phyloP scores from a whole-genome alignment of 2,888 invertebrate genomes.

The Acanthosepion pharaonis region DNA sequence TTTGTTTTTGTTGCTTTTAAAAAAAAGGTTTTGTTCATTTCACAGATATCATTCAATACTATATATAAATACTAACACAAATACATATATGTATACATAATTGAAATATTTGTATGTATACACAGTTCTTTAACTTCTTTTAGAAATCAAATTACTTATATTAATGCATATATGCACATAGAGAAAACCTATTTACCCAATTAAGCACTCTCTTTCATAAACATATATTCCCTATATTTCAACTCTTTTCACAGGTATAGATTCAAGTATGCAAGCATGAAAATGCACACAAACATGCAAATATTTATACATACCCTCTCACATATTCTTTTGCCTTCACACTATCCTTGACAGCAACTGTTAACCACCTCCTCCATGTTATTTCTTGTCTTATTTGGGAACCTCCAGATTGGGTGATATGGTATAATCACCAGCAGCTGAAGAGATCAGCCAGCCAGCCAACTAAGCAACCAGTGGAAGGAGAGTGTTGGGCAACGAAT shows the following conservation, averaged over 20 bases:
- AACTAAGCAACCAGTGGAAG: neutral
- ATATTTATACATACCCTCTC: too few species aligned
- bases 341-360: neutral
- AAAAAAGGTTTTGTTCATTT: too few species aligned
- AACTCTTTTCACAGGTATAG: neutral
- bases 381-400: neutral
- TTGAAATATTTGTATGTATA: neutral
- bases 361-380: neutral
- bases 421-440: neutral
- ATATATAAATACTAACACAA: too few species aligned
- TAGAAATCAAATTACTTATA: neutral
- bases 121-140: neutral
- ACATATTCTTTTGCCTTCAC: neutral
- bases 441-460: neutral
- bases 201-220: neutral
- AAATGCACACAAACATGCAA: too few species aligned
- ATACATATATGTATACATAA: neutral
- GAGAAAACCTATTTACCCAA: neutral
- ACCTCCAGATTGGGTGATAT: conserved; percentile 2
- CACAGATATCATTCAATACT: too few species aligned
- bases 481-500: neutral
- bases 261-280: neutral
- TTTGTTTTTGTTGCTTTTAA: too few species aligned
- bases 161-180: neutral
- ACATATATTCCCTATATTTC: neutral